Base-by-base conservation (phyloP, 2,113 vertebrate genomes). In the Megalops atlanticus region DNA sequence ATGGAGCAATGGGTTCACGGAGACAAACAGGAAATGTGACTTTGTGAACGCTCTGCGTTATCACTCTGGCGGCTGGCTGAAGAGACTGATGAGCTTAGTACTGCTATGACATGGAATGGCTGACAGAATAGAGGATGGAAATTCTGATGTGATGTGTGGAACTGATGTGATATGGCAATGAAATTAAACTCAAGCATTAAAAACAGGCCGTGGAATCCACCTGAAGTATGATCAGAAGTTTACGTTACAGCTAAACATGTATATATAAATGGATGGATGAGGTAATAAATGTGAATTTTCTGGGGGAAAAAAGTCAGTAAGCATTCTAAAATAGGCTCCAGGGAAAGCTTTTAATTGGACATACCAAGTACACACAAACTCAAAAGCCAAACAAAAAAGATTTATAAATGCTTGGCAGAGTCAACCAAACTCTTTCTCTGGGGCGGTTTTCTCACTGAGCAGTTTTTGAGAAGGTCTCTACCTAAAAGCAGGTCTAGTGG, bases 401-500 rank as follows among this genome's bases (percentile, higher is more conserved):
- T n/a, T n/a, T n/a, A n/a, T n/a, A n/a, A n/a, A n/a, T n/a, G n/a
- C n/a, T n/a, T n/a, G n/a, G n/a, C n/a, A n/a, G n/a, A n/a, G n/a
- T n/a, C 43, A 45, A 14, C 43, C 43, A 45, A 45, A 45, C 43
- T 10, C 14, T 45, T 45, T 45, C 1, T 14, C 43, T 14, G 7
- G 7, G 7, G 43, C 43, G 7, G 43, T 52, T 52, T 18, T 52
- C 12, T 16, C 10, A 52, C 14, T n/a, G 11, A n/a, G 58, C 58
- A 1, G 24, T 14, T 1, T 45, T 45, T 45, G 43, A 45, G 7
- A 45, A 41, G 40, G 77, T 81, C 0, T 86, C 91, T 96, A 99
- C 98, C 97, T 87, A 99, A 91, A 64, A 99, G 94, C 82, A 99
- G 95, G 86, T 99, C 98, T 92, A 99, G 93, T 24, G 98, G 98